These are phyloP conservation scores for Drosophila eugracilis DNA, from an alignment of 1,140 invertebrate species.

Conservation along the genomic window DNA sequence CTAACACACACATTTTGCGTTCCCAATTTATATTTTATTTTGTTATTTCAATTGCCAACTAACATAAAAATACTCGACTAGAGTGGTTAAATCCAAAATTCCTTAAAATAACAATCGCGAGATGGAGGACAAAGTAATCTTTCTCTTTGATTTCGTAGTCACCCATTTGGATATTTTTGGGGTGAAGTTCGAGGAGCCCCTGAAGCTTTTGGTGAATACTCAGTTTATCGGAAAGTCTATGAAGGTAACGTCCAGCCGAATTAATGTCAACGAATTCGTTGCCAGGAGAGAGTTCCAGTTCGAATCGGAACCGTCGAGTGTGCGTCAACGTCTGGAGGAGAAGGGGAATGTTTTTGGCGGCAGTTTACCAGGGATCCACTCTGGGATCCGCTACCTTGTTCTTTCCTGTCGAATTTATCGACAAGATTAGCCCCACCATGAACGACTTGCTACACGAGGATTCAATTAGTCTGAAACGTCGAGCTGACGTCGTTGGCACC, in stretches of 20 bases:
- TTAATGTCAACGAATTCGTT: constrained; percentile 54
- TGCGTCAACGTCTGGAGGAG: constrained; percentile 14
- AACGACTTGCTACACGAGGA: constrained; percentile 12
- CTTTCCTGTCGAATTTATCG: constrained; percentile 5
- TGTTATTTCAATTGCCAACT: neutral
- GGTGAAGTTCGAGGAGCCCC: neutral
- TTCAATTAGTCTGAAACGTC: constrained; percentile 2
- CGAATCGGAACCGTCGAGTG: neutral
- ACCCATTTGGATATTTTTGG: constrained; percentile 12
- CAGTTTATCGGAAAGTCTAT: constrained; percentile 6
- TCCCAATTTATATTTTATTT: constrained; percentile 1
- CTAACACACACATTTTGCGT: neutral
- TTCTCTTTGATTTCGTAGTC: constrained; percentile 44
- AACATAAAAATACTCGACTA: neutral
- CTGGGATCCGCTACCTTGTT: neutral
- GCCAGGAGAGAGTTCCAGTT: constrained; percentile 11
- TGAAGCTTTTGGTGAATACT: neutral
- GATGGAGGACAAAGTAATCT: neutral
- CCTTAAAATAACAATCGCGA: neutral
- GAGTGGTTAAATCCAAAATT: neutral
- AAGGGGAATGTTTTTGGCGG: constrained; percentile 38
- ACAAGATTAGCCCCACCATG: constrained; percentile 30
- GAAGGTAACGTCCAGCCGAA: constrained; percentile 39
- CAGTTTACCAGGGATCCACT: constrained; percentile 3
- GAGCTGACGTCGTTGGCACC: neutral